phyloP scores from a whole-genome alignment of 2,797 vertebrate species.

The Chloroceryle inda region DNA sequence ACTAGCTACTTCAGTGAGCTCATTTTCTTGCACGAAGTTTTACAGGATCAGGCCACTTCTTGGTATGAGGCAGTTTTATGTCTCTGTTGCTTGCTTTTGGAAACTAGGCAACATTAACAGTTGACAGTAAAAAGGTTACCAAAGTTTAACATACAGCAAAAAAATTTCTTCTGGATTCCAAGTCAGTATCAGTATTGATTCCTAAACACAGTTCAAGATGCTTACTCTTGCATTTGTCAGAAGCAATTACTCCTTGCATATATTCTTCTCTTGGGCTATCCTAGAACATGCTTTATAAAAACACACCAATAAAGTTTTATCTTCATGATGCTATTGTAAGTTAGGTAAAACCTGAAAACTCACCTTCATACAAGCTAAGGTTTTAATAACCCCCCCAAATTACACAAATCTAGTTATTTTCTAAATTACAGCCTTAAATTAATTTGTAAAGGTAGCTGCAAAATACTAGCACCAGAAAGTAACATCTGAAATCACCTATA shows the following conservation, averaged over 20 bases:
- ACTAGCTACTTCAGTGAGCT: background rate
- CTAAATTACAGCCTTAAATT: background rate
- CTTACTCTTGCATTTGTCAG: background rate
- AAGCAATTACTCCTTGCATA: background rate
- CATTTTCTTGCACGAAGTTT: background rate
- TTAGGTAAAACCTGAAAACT: background rate
- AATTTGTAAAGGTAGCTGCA: background rate
- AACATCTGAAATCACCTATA: background rate
- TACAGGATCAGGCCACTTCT: background rate
- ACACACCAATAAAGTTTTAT: background rate
- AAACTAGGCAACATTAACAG: background rate
- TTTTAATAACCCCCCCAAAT: background rate
- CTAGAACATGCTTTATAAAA: background rate
- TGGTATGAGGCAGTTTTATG: background rate
- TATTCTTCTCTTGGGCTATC: background rate
- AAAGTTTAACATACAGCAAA: background rate
- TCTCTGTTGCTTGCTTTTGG: background rate
- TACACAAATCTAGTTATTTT: background rate
- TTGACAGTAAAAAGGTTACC: background rate
- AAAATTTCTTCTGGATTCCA: background rate
- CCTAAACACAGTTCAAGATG: background rate
- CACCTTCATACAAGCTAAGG: background rate
- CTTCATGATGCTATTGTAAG: background rate
- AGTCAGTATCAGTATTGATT: background rate
- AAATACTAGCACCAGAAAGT: background rate